Conservation (phyloP, 2,113 vertebrate genomes). For the Cinclus mexicanus region DNA sequence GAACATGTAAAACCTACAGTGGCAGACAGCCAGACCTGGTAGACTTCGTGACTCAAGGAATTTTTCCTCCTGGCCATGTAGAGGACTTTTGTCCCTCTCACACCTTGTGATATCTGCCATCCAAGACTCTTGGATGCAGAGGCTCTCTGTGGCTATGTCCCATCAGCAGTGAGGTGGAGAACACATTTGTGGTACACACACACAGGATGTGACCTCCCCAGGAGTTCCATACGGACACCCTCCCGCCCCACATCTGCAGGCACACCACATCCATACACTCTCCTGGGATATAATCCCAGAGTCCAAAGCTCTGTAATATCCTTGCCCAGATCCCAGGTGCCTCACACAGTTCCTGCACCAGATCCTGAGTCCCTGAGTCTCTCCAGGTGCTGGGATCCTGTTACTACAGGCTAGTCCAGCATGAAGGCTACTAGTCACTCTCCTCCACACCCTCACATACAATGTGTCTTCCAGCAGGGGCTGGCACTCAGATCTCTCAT, state of each 20-base stretch:
- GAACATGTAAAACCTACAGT: background rate
- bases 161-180: background rate
- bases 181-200: background rate
- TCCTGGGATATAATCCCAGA: background rate
- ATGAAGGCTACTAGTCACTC: background rate
- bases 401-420: background rate
- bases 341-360: background rate
- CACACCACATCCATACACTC: background rate
- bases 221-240: fast-evolving
- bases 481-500: background rate
- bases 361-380: background rate
- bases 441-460: background rate
- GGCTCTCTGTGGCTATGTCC: background rate
- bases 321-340: background rate
- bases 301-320: no score
- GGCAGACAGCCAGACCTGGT: background rate
- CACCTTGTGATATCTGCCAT: background rate
- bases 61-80: background rate
- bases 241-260: background rate
- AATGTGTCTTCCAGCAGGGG: background rate
- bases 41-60: background rate
- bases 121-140: background rate
- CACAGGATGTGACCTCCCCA: background rate
- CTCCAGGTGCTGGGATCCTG: background rate
- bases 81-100: background rate